phyloP scores from a whole-genome alignment of 2,797 vertebrate genomes.

The Galago senegalensis region DNA sequence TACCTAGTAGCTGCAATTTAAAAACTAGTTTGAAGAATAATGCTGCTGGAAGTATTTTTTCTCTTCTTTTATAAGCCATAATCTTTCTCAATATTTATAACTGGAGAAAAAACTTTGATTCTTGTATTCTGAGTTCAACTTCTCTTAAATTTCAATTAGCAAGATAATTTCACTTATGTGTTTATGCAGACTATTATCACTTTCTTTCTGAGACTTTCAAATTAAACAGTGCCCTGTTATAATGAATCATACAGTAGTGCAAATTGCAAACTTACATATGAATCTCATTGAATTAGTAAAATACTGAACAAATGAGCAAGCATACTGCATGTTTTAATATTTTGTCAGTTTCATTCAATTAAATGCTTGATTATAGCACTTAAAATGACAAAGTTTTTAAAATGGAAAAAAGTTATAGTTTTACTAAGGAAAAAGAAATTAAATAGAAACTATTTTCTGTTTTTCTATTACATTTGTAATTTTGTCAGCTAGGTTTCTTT shows the following conservation, averaged over 20 bases:
- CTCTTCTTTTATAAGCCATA: neutral
- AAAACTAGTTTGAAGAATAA: conserved; percentile 48
- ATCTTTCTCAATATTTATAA: neutral
- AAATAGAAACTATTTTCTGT: conserved; percentile 21
- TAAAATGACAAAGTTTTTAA: conserved; percentile 59
- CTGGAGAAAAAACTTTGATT: neutral
- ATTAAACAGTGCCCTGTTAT: conserved; percentile 61
- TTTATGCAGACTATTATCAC: conserved; percentile 61
- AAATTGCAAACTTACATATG: conserved; percentile 52
- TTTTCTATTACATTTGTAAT: neutral
- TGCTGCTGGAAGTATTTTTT: neutral
- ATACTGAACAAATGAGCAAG: conserved; percentile 65
- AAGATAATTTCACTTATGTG: conserved; percentile 56
- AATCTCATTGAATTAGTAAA: conserved; percentile 59
- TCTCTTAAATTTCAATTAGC: conserved; percentile 62
- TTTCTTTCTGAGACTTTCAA: conserved; percentile 62
- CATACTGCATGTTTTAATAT: conserved; percentile 64
- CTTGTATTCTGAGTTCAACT: conserved; percentile 37
- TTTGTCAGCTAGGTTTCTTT: neutral
- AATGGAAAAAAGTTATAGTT: neutral
- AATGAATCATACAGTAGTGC: conserved; percentile 56
- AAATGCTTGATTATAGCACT: conserved; percentile 15
- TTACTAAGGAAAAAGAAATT: neutral
- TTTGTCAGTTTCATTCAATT: conserved; percentile 65
- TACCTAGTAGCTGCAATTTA: neutral